Evolutionary conservation across 2,797 vertebrate genomes (phyloP).

Genomic region (Chaetophractus vellerosus): DNA sequence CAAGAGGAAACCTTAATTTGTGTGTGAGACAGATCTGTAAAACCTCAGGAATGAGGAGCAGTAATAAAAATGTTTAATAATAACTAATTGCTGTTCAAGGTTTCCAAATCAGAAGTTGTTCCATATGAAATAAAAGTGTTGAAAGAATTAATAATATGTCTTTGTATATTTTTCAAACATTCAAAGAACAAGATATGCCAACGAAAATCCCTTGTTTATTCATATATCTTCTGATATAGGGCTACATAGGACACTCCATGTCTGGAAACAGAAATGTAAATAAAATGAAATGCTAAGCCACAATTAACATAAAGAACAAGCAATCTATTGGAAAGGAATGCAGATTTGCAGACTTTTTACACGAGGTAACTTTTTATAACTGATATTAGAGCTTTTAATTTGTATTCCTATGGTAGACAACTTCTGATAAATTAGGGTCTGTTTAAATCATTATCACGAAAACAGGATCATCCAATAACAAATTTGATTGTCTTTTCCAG

Average conservation of each 20-base stretch:
- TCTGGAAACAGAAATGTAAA: constrained; percentile 47
- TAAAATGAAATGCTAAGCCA: constrained; percentile 48
- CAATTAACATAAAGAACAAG: constrained; percentile 65
- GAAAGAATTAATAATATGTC: constrained; percentile 55
- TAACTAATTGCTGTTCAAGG: constrained; percentile 7
- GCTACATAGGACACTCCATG: neutral
- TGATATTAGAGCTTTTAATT: neutral
- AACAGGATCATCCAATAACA: constrained; percentile 19
- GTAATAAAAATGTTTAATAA: constrained; percentile 42
- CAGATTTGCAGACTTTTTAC: neutral
- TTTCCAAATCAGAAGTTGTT: constrained; percentile 55
- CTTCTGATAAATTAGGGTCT: constrained; percentile 5
- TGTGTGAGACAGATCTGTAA: constrained; percentile 53
- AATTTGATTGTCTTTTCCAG: constrained; percentile 75
- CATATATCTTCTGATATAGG: neutral
- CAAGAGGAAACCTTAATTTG: constrained; percentile 68
- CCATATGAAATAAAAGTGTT: constrained; percentile 44
- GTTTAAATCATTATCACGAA: constrained; percentile 1
- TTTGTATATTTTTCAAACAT: constrained; percentile 48
- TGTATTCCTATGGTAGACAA: neutral
- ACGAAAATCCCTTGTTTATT: constrained; percentile 54
- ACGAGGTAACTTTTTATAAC: neutral
- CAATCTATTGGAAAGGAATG: neutral
- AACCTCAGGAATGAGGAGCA: neutral
- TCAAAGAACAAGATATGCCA: constrained; percentile 11